Evolutionary conservation across 2,113 vertebrate genomes (phyloP), one percentile per base, ranked within the genome.

Genomic region (Chionis minor): DNA sequence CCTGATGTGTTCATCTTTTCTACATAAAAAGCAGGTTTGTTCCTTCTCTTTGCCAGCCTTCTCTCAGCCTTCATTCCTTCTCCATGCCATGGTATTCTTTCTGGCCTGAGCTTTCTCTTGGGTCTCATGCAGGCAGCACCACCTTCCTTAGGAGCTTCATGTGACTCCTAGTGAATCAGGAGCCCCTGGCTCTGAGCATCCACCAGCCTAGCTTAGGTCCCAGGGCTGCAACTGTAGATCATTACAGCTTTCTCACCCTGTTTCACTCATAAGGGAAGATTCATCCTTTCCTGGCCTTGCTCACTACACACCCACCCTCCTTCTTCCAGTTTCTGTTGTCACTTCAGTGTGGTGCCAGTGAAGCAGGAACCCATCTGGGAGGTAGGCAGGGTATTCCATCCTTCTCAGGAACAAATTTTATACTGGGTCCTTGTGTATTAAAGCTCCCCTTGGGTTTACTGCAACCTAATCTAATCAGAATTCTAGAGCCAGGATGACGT

Each of bases 301-400:
- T 65, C 21, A 26, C 24, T 30, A 20, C 0, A 0, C 12, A 42
- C 8, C 12, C 87, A 18, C 16, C 7, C 11, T 70, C 15, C n/a
- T 62, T 16, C 59, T 71, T 51, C 8, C 20, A 69, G 33, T 12
- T 66, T 62, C 52, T 56, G 2, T 61, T 83, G 35, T 14, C 26
- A 20, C 33, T 67, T 90, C 56, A 71, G 12, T 1, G 0, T 22
- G 3, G 0, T 44, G 16, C 24, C 1, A 1, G 14, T 75, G 44
- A 70, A 71, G 17, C 15, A 32, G 54, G 2, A 14, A 77, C 12
- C 51, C 17, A 35, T 21, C 17, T 45, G 32, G 30, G 73, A 63
- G 24, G n/a, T 8, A 59, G 44, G 20, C 14, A 77, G 32, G 30
- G 6, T 30, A 47, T 8, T 56, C 12, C 16, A 27, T 62, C 47